These are phyloP conservation scores for Rhagoletis pomonella DNA, from an alignment of 1,140 invertebrate species.

Conservation along the genomic window DNA sequence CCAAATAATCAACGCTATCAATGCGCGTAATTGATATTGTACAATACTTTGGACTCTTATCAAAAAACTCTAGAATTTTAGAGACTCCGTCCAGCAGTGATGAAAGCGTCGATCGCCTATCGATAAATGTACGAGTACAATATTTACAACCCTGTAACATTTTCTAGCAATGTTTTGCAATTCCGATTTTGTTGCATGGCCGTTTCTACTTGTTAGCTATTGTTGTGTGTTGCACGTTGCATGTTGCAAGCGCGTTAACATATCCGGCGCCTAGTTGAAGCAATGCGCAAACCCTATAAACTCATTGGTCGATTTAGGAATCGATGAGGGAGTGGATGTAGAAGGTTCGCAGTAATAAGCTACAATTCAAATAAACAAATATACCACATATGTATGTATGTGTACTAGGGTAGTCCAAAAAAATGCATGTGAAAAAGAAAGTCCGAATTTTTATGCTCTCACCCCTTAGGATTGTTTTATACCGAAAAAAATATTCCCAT, in stretches of 20 bases:
- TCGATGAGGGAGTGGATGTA: not conserved
- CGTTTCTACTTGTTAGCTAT: not conserved
- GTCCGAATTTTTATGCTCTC: no score
- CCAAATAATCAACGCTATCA: no score
- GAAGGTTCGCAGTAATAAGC: not conserved
- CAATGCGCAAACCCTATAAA: not conserved
- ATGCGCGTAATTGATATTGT: no score
- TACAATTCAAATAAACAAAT: slow-evolving; percentile 15
- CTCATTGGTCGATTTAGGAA: not conserved
- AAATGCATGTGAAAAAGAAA: no score
- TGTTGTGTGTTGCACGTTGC: slow-evolving; percentile 36
- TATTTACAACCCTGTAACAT: slow-evolving; percentile 25
- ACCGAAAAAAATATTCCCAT: no score
- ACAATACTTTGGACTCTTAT: no score
- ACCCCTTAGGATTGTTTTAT: no score
- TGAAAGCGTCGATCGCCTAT: not conserved
- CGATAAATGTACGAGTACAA: slow-evolving; percentile 26
- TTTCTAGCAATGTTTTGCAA: slow-evolving; percentile 16
- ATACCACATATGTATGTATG: no score
- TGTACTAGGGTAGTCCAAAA: no score
- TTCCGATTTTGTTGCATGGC: slow-evolving; percentile 33
- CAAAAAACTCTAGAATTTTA: no score
- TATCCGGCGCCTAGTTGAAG: slow-evolving; percentile 37
- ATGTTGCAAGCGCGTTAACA: slow-evolving; percentile 50
- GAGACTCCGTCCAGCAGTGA: not conserved